A percentile compares a stretch with the other conserved stretches of the same genome.
Conservation (phyloP, 2,888 invertebrate species). For the Allacma fusca region DNA sequence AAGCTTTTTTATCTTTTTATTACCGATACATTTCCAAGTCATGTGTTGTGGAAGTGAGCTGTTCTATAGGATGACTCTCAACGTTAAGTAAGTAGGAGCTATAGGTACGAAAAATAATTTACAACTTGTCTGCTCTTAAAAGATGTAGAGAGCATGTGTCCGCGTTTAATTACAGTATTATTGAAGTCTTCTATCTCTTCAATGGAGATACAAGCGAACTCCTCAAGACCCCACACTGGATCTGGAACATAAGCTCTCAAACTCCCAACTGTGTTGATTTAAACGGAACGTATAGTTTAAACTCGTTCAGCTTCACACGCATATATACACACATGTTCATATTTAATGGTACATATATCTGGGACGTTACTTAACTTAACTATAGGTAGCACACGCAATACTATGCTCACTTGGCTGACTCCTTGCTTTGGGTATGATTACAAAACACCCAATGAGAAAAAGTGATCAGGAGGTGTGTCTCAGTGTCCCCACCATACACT, state of each 20-base stretch:
- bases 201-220: no score
- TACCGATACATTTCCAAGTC: conserved; percentile 3
- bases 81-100: not conserved
- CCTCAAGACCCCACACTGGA: no score
- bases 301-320: no score
- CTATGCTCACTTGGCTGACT: conserved; percentile 21
- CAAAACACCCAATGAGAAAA: conserved; percentile 38
- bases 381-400: conserved; percentile 19
- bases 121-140: not conserved
- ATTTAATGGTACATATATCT: not conserved
- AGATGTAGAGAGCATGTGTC: not conserved
- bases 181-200: no score
- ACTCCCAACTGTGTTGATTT: no score
- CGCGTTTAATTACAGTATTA: no score
- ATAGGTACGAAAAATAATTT: not conserved
- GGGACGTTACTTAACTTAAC: not conserved
- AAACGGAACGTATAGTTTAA: no score
- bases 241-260: no score
- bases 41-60: not conserved
- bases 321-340: no score
- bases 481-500: conserved; percentile 9
- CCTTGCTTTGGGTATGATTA: not conserved
- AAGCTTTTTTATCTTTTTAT: not conserved
- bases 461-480: conserved; percentile 37
- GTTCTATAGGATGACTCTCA: not conserved